These are phyloP conservation scores for Hippocampus zosterae DNA, from an alignment of 2,113 vertebrate genomes.

Conservation along the genomic window DNA sequence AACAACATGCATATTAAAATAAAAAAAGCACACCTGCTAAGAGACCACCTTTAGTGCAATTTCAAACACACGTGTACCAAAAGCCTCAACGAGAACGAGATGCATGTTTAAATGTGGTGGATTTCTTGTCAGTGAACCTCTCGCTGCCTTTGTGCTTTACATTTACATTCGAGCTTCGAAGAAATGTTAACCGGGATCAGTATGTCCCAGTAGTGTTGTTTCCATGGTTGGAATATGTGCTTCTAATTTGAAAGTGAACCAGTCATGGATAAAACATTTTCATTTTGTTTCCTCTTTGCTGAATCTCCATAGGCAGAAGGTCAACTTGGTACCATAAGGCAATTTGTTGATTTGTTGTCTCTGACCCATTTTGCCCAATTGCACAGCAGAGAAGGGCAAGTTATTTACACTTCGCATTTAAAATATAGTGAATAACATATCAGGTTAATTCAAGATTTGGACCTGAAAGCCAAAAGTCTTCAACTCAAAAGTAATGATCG, in stretches of 20 bases:
- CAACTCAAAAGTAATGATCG: not conserved
- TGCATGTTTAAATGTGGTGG: not conserved
- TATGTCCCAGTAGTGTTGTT: slow-evolving; percentile 24
- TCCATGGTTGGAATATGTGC: slow-evolving; percentile 1
- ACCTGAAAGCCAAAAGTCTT: not conserved
- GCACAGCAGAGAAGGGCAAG: slow-evolving; percentile 7
- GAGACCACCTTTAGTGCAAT: no score
- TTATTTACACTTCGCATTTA: not conserved
- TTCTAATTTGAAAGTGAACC: slow-evolving; percentile 33
- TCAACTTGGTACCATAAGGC: slow-evolving; percentile 37
- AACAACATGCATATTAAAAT: no score
- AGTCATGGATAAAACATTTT: slow-evolving; percentile 32
- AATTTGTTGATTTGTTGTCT: slow-evolving; percentile 38
- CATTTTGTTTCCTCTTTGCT: slow-evolving; percentile 28
- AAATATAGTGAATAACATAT: not conserved
- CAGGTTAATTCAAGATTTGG: no score
- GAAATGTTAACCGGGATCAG: slow-evolving; percentile 32
- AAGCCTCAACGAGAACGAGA: no score
- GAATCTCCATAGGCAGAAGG: slow-evolving; percentile 28
- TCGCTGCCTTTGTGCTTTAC: no score
- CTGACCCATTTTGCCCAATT: slow-evolving; percentile 59
- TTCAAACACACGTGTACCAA: no score
- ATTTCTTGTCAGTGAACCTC: not conserved
- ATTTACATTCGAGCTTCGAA: slow-evolving; percentile 11
- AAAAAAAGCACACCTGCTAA: no score